Percentiles rank a stretch among this genome's conserved stretches.
phyloP scores from a whole-genome alignment of 2,113 vertebrate genomes.

The Bostrychus sinensis region DNA sequence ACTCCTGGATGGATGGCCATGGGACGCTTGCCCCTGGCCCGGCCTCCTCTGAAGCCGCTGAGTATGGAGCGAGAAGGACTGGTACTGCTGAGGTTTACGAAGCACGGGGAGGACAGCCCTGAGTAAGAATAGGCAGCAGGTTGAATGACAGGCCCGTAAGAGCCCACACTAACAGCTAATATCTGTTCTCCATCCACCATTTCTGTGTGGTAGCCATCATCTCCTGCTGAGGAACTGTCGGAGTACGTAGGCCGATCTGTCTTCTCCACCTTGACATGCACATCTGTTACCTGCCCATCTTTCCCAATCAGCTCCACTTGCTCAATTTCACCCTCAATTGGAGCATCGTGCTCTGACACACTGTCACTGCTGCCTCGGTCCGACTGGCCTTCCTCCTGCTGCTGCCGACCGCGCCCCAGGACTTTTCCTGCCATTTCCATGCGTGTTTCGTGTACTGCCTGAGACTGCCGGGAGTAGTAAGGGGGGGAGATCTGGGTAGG shows the following conservation, averaged over 20 bases:
- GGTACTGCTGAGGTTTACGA: constrained; percentile 88
- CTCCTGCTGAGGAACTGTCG: constrained; percentile 94
- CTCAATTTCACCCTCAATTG: constrained; percentile 91
- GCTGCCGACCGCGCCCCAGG: constrained; percentile 76
- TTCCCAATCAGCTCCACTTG: constrained; percentile 89
- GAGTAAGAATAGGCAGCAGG: constrained; percentile 88
- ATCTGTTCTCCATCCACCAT: constrained; percentile 97
- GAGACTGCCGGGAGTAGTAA: constrained; percentile 87
- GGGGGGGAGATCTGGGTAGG: constrained; percentile 96
- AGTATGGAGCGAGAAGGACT: constrained; percentile 94
- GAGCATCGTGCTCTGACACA: constrained; percentile 92
- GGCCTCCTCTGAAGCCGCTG: constrained; percentile 90
- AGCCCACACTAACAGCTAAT: constrained; percentile 91
- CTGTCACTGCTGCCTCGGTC: constrained; percentile 94
- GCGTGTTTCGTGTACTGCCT: constrained; percentile 81
- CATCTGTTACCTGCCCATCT: constrained; percentile 91
- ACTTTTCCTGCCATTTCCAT: constrained; percentile 82
- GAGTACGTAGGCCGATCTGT: constrained; percentile 92
- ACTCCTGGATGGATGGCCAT: constrained; percentile 67
- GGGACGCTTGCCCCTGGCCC: constrained; percentile 88
- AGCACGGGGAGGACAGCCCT: constrained; percentile 82
- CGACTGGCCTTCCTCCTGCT: constrained; percentile 93
- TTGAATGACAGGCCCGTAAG: constrained; percentile 91
- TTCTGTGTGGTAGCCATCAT: constrained; percentile 96
- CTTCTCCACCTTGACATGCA: constrained; percentile 96